Evolutionary conservation across 2,113 vertebrate genomes (phyloP), one percentile per base, ranked within the genome.

Genomic region (Calyptommatus sinebrachiatus): DNA sequence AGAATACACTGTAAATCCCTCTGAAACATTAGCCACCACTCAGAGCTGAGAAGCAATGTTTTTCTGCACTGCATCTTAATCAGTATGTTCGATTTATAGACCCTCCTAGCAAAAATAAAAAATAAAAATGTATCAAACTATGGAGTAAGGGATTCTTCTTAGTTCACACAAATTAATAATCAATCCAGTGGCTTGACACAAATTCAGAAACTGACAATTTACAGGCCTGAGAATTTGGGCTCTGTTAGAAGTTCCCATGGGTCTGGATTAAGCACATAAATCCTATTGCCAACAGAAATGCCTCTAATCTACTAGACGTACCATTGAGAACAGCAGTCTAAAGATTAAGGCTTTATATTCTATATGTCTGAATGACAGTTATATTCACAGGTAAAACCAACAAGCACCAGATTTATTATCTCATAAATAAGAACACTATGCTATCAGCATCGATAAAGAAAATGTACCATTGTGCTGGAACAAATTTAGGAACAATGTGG

Each of bases 61-160:
- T 50, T 50, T n/a, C 22, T 41, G 14, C 8, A 16, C n/a, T 20
- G 12, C 26, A 66, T 61, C 3, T n/a, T 16, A 73, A 31, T 2
- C 12, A 71, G 76, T 78, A 77, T 24, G 22, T 14, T 71, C 28
- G 57, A 21, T 62, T 41, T 76, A 31, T 66, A n/a, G 71, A 67
- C 1, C 60, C 50, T 48, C 31, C 46, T 0, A 50, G 4, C 6
- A 74, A 26, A 21, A 45, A n/a, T n/a, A n/a, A 41, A 41, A 41
- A 41, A 4, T 41, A 41, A 41, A 80, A 67, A 48, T 60, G 48
- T 29, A 31, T 24, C 48, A 80, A 72, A 50, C 62, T 60, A 3
- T 11, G 22, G 20, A 14, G 0, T 63, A 53, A 46, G 76, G 46
- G 12, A 50, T 68, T 66, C 71, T 6, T 4, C 41, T 84, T 81